Evolutionary conservation across 2,888 invertebrate species (phyloP).

Genomic region (Scaptomyza flava): DNA sequence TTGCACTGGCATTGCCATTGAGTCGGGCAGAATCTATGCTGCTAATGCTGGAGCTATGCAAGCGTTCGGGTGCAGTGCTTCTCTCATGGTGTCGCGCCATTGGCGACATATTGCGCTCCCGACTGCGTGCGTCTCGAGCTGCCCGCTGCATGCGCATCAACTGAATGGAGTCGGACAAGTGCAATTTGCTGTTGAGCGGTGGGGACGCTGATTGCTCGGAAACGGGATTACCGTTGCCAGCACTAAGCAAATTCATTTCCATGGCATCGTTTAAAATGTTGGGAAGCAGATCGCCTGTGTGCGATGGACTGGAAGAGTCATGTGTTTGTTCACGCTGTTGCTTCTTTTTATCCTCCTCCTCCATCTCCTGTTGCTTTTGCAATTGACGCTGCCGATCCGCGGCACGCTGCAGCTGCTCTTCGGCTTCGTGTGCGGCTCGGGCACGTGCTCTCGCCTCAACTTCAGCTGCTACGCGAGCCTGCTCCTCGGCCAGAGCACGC

Average conservation of each 20-base stretch:
- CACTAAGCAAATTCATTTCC: conserved; percentile 57
- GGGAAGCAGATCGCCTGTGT: not conserved
- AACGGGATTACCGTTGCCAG: conserved; percentile 1
- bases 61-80: conserved; percentile 78
- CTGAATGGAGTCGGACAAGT: conserved; percentile 76
- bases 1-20: conserved; percentile 37
- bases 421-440: not conserved
- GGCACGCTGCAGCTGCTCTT: conserved; percentile 42
- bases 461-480: conserved; percentile 32
- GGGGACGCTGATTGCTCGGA: conserved; percentile 48
- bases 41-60: conserved; percentile 76
- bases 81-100: conserved; percentile 59
- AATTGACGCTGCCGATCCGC: conserved; percentile 24
- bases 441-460: conserved; percentile 28
- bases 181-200: conserved; percentile 52
- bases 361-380: not conserved
- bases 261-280: conserved; percentile 65
- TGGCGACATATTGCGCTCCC: conserved; percentile 74
- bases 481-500: conserved; percentile 21
- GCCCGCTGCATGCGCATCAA: conserved; percentile 74
- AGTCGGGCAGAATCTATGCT: conserved; percentile 71
- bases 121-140: conserved; percentile 59
- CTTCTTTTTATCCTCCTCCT: not conserved
- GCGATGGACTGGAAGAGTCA: conserved; percentile 11
- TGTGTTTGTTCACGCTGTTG: conserved; percentile 2